Evolutionary conservation across 2,113 vertebrate genomes (phyloP), one percentile per base, ranked within the genome.

Genomic region (Platanista minor): DNA sequence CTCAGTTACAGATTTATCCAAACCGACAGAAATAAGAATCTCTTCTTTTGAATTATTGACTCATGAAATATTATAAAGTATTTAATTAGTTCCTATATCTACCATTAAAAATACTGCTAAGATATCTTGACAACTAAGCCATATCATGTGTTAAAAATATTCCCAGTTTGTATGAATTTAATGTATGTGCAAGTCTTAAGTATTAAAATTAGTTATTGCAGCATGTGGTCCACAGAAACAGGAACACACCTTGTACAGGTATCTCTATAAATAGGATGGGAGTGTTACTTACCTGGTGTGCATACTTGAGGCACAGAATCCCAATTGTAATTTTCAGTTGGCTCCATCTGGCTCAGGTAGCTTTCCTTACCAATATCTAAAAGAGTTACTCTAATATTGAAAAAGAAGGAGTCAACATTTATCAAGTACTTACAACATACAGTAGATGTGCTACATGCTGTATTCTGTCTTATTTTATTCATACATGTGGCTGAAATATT

Each of bases 11-110:
- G 41, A 90, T 87, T 85, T 0, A 74, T 92, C 49, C 8, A 14
- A 94, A 8, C 77, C 87, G 95, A 41, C 52, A 72, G 64, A 96
- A 97, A 88, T 86, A 95, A 74, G 72, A 85, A 89, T 87, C 72
- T 96, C 39, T 69, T 11, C 86, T 87, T 86, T 43, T 97, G 86
- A 98, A 33, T 11, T 93, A 82, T 90, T 96, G 39, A 23, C n/a
- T 97, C 98, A 91, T 87, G 98, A 96, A 97, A 93, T 93, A 97
- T 94, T 94, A 29, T 23, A 95, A 82, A n/a, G 23, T 11, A 96
- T 90, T 97, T 89, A 96, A 97, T 96, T 95, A 96, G n/a, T 92
- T 95, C 96, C 92, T 41, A 49, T 46, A 12, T 94, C 85, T 95
- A 66, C 7, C 33, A n/a, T 81, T 98, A 86, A 95, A 96, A 96